A percentile compares a stretch with the other conserved stretches of the same genome.
phyloP scores from a whole-genome alignment of 2,797 vertebrate species.

The Sebastes glaucus region DNA sequence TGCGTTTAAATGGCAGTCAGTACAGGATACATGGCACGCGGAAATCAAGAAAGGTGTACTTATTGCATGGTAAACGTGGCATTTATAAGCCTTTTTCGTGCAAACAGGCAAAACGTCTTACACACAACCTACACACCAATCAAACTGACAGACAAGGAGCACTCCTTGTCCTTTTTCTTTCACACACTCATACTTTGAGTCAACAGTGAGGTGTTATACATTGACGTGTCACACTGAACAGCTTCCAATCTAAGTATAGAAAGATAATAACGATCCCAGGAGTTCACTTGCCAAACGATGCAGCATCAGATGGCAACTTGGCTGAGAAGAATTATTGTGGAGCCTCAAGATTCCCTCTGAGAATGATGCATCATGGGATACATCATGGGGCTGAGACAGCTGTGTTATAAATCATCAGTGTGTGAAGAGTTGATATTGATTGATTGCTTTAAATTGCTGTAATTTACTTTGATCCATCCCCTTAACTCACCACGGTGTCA shows the following conservation, averaged over 20 bases:
- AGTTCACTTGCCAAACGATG: neutral
- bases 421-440: neutral
- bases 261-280: conserved; percentile 1
- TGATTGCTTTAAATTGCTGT: conserved; percentile 1
- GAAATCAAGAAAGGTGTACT: too few relatives aligned
- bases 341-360: neutral
- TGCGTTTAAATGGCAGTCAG: too few relatives aligned
- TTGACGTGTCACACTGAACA: neutral
- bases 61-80: too few relatives aligned
- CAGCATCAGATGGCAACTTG: conserved; percentile 16
- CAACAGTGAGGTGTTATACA: neutral
- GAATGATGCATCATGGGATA: conserved; percentile 1
- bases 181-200: neutral
- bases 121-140: neutral
- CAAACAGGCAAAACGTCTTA: too few relatives aligned
- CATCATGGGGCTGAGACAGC: neutral
- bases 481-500: neutral
- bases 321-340: conserved; percentile 9
- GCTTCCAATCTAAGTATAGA: conserved; percentile 15
- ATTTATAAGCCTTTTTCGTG: too few relatives aligned
- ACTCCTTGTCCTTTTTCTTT: neutral
- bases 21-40: too few relatives aligned
- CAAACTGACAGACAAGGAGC: neutral
- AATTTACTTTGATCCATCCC: neutral
- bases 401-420: neutral